Percentiles rank a stretch among this genome's conserved stretches.
phyloP scores from a whole-genome alignment of 2,113 vertebrate species.

The Dromaius novaehollandiae region DNA sequence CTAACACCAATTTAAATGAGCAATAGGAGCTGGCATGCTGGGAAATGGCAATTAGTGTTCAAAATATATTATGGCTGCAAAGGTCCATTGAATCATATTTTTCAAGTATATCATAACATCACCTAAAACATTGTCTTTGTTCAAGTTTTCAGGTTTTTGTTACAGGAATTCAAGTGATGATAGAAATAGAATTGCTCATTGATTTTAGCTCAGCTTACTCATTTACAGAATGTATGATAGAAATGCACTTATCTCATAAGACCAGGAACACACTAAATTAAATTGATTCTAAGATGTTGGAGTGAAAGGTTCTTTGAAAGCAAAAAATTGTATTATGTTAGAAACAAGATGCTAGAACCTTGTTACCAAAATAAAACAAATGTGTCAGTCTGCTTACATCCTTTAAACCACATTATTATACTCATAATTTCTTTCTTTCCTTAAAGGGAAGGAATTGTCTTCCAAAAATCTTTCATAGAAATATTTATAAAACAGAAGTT shows the following conservation, averaged over 20 bases:
- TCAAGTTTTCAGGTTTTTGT: neutral
- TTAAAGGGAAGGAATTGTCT: neutral
- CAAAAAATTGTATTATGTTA: neutral
- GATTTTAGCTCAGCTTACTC: neutral
- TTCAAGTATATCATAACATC: neutral
- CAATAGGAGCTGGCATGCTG: neutral
- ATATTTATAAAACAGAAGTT: neutral
- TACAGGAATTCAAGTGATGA: neutral
- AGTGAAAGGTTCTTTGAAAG: neutral
- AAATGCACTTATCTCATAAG: neutral
- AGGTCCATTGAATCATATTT: neutral
- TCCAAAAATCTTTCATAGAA: neutral
- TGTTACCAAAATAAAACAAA: neutral
- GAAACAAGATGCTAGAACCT: neutral
- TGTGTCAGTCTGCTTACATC: neutral
- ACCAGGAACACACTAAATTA: neutral
- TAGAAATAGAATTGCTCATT: neutral
- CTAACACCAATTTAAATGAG: neutral
- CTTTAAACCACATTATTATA: neutral
- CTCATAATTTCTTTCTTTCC: neutral
- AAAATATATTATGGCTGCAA: neutral
- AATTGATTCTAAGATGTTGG: neutral
- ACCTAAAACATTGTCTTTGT: neutral
- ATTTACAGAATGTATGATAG: neutral
- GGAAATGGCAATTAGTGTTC: neutral